Conservation (phyloP, 2,113 vertebrate species). For the Lamprologus lemairii region DNA sequence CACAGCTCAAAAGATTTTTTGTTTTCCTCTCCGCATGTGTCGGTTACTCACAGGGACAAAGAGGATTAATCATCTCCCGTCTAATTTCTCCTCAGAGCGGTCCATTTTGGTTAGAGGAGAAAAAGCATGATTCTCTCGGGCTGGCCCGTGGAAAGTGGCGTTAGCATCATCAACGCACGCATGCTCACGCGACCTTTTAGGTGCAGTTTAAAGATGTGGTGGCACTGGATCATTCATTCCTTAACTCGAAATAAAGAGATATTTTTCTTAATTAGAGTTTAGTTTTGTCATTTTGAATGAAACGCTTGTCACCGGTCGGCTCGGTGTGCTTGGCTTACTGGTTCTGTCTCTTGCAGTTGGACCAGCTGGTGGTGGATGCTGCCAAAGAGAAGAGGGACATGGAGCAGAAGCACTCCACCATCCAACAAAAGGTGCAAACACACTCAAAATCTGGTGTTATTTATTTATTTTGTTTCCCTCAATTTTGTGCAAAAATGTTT, state of each 20-base stretch:
- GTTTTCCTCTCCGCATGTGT: not conserved
- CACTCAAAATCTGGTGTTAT: not conserved
- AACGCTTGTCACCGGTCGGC: not conserved
- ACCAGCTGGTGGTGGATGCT: slow-evolving; percentile 88
- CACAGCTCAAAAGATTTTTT: slow-evolving; percentile 5
- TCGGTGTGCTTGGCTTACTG: slow-evolving; percentile 2
- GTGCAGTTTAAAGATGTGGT: not conserved
- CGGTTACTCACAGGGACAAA: not conserved
- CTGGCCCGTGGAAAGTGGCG: not conserved
- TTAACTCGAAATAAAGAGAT: no score
- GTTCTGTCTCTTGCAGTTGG: slow-evolving; percentile 79
- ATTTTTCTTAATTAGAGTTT: not conserved
- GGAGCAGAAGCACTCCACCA: slow-evolving; percentile 97
- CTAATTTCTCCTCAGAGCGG: not conserved
- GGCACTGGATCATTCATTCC: not conserved
- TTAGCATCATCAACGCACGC: not conserved
- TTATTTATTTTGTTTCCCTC: not conserved
- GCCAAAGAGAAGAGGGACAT: slow-evolving; percentile 94
- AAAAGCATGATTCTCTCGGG: not conserved
- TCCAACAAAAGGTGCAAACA: slow-evolving; percentile 90
- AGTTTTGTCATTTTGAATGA: not conserved
- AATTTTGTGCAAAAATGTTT: not conserved
- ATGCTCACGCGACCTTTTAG: fast-evolving
- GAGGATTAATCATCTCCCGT: slow-evolving; percentile 14
- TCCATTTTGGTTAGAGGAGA: not conserved